These are phyloP conservation scores for Labroides dimidiatus DNA, from an alignment of 2,797 vertebrate genomes.

Conservation along the genomic window DNA sequence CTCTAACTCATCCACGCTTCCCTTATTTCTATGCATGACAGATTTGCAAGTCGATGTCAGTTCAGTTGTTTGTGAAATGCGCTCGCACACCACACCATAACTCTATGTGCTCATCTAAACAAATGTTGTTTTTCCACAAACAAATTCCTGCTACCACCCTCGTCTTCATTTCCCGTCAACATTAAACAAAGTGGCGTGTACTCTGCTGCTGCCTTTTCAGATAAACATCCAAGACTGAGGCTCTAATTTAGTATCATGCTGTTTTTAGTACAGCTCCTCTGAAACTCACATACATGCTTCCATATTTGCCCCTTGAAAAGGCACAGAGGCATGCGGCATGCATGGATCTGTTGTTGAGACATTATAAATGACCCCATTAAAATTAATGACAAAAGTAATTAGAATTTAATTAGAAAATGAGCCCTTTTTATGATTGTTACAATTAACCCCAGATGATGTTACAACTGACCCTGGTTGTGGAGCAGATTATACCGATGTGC, in stretches of 20 bases:
- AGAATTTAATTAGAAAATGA: slow-evolving; percentile 75
- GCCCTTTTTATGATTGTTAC: slow-evolving; percentile 70
- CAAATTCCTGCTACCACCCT: slow-evolving; percentile 31
- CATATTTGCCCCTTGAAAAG: slow-evolving; percentile 45
- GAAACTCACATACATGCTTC: neutral
- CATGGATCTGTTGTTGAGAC: slow-evolving; percentile 55
- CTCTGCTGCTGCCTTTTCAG: slow-evolving; percentile 22
- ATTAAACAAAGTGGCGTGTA: slow-evolving; percentile 34
- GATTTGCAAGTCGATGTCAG: neutral
- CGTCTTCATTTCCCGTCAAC: slow-evolving; percentile 21
- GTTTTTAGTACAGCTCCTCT: slow-evolving; percentile 36
- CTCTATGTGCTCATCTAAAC: slow-evolving; percentile 21
- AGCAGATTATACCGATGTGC: slow-evolving; percentile 38
- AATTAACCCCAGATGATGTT: slow-evolving; percentile 73
- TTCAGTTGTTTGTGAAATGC: slow-evolving; percentile 1
- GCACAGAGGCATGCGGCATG: slow-evolving; percentile 31
- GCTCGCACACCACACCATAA: slow-evolving; percentile 1
- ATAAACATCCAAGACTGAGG: slow-evolving; percentile 22
- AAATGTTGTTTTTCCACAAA: slow-evolving; percentile 26
- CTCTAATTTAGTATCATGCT: slow-evolving; percentile 56
- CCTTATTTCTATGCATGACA: slow-evolving; percentile 1
- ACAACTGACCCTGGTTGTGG: slow-evolving; percentile 63
- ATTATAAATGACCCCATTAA: slow-evolving; percentile 76
- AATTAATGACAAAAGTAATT: slow-evolving; percentile 79
- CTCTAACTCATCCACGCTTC: neutral